Evolutionary conservation across 2,888 invertebrate species (phyloP).

Genomic region (Drosophila bunnanda): DNA sequence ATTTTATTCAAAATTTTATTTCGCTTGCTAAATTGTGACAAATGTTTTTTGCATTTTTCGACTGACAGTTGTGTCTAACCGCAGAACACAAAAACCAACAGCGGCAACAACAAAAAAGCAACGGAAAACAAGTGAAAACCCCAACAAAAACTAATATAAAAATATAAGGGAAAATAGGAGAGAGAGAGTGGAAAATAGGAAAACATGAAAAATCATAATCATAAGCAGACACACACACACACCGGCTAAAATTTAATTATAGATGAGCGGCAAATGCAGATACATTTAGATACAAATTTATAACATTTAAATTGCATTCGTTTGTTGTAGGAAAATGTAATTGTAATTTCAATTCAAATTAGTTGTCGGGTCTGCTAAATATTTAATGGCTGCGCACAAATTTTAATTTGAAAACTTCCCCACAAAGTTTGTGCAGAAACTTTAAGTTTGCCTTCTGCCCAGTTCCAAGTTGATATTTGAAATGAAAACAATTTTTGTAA

Average conservation of each 20-base stretch:
- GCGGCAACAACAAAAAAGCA: conserved; percentile 34
- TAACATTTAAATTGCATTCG: conserved; percentile 33
- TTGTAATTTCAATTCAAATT: conserved; percentile 64
- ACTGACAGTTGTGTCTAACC: conserved; percentile 73
- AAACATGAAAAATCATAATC: conserved; percentile 66
- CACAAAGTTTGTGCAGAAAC: conserved; percentile 42
- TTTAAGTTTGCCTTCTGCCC: conserved; percentile 29
- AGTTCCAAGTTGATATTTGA: conserved; percentile 63
- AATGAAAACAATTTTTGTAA: conserved; percentile 69
- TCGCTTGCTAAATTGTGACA: conserved; percentile 74
- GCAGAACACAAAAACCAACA: conserved; percentile 52
- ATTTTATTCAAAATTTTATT: conserved; percentile 75
- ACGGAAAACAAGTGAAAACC: conserved; percentile 35
- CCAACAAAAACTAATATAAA: conserved; percentile 29
- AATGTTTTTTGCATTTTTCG: conserved; percentile 53
- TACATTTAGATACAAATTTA: conserved; percentile 12
- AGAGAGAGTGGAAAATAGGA: conserved; percentile 4
- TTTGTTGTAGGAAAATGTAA: conserved; percentile 24
- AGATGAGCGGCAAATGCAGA: conserved; percentile 47
- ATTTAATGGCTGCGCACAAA: conserved; percentile 54
- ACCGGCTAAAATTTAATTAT: conserved; percentile 57
- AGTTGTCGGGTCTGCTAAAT: conserved; percentile 58
- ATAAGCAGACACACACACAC: conserved; percentile 39
- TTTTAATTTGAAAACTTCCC: conserved; percentile 59
- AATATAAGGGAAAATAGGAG: neutral